These are phyloP conservation scores for Dermatemys mawii DNA, from an alignment of 2,113 vertebrate species.

Conservation along the genomic window DNA sequence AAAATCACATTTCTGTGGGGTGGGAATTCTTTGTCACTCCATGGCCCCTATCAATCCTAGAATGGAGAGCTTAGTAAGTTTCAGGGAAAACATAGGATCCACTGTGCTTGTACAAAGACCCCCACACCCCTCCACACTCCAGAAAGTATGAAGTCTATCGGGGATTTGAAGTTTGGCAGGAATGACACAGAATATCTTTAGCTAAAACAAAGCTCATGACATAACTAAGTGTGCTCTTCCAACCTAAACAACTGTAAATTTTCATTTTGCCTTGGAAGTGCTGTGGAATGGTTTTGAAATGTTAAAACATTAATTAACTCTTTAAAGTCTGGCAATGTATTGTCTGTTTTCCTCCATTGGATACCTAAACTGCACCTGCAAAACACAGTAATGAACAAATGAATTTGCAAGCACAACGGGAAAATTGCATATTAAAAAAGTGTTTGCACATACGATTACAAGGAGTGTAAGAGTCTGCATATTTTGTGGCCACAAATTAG, in stretches of 20 bases:
- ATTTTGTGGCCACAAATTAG: background rate
- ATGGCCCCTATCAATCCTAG: background rate
- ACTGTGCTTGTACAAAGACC: background rate
- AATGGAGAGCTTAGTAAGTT: background rate
- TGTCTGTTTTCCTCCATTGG: background rate
- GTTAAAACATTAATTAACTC: conserved; percentile 41
- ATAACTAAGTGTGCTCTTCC: conserved; percentile 28
- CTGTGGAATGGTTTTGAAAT: background rate
- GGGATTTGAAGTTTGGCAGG: background rate
- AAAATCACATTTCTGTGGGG: background rate
- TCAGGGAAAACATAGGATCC: background rate
- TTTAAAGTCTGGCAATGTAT: conserved; percentile 17
- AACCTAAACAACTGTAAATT: conserved; percentile 10
- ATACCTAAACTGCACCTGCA: conserved; percentile 19
- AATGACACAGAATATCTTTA: background rate
- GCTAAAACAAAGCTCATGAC: background rate
- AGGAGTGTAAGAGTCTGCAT: background rate
- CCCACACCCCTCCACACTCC: background rate
- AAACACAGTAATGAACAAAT: background rate
- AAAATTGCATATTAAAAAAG: background rate
- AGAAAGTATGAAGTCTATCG: conserved; percentile 1
- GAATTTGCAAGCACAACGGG: background rate
- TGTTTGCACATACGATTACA: background rate
- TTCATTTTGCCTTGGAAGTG: conserved; percentile 27
- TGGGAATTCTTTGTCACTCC: background rate